A percentile compares a stretch with the other conserved stretches of the same genome.
Evolutionary conservation across 2,113 vertebrate species (phyloP).

Genomic region (Plotosus lineatus): DNA sequence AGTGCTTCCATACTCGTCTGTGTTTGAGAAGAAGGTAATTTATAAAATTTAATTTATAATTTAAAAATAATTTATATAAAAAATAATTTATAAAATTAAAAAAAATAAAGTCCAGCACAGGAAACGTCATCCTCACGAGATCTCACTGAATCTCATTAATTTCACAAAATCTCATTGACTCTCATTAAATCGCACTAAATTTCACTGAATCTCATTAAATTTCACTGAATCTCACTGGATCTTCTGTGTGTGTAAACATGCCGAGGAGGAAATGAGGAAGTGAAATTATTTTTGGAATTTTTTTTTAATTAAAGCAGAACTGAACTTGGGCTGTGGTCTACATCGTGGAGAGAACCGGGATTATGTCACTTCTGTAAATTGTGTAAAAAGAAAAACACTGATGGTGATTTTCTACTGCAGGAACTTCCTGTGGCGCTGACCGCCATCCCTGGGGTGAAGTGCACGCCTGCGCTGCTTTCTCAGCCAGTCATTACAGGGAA

Average conservation of each 20-base stretch:
- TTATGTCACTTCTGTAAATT: neutral
- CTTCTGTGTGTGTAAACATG: too few relatives aligned
- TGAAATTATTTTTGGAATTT: neutral
- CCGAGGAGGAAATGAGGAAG: neutral
- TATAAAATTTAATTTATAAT: neutral
- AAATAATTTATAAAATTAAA: constrained; percentile 68
- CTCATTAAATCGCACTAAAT: neutral
- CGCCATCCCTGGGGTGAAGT: constrained; percentile 81
- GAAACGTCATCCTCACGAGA: neutral
- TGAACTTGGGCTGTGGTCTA: neutral
- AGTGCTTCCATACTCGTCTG: constrained; percentile 83
- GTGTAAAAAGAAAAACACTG: too few relatives aligned
- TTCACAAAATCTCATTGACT: neutral
- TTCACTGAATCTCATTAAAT: neutral
- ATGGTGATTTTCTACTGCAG: constrained; percentile 59
- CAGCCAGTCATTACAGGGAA: constrained; percentile 80
- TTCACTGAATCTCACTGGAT: too few relatives aligned
- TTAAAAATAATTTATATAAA: too few relatives aligned
- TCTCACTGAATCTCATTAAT: neutral
- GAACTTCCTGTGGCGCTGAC: constrained; percentile 62
- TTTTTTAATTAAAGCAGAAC: neutral
- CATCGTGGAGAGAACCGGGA: neutral
- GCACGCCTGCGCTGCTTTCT: constrained; percentile 77
- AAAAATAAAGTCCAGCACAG: neutral
- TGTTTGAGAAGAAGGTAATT: constrained; percentile 83